Evolutionary conservation across 1,140 invertebrate species (phyloP), one percentile per base, ranked within the genome.

Genomic region (Diploscapter pachys): DNA sequence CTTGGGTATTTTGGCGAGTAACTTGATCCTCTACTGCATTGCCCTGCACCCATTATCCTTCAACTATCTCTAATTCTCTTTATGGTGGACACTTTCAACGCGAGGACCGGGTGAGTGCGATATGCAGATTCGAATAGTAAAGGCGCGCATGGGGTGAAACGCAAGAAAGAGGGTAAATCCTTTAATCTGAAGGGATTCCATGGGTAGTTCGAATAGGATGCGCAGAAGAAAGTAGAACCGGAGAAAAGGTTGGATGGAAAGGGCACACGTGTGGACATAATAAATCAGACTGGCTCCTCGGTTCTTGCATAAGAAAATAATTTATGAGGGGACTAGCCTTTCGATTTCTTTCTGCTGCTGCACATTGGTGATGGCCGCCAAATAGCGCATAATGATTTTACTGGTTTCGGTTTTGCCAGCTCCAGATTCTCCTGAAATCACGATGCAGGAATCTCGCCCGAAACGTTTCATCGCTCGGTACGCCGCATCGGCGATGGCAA

Each of bases 311-410:
- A n/a, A n/a, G 9, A 65, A 49, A 9, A 65, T 11, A 65, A 11
- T 11, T 13, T n/a, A 31, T 11, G 9, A 11, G 31, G 9, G 57
- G 57, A 59, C 5, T 11, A 80, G 93, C 93, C 93, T 91, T 88
- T 97, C 95, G 70, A 98, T 95, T 87, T 98, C 95, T 85, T 93
- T 92, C 86, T 95, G 91, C 80, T 93, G 90, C 85, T 91, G 90
- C 82, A 93, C 86, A 89, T 95, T 97, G 13, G 95, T 98, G 63
- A 98, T 94, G 6, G 95, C 95, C 5, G 96, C 95, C 77, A 98
- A 96, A 85, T 98, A 98, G 85, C 95, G 93, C 94, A 98, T 98
- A 75, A 98, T 96, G 80, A 98, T 96, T 89, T 98, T 98, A 51
- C 94, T 96, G 0, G 95, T 94, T 88, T 98, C 96, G 5, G 96